phyloP scores from a whole-genome alignment of 1,140 invertebrate genomes.

The Drosophila suzukii region DNA sequence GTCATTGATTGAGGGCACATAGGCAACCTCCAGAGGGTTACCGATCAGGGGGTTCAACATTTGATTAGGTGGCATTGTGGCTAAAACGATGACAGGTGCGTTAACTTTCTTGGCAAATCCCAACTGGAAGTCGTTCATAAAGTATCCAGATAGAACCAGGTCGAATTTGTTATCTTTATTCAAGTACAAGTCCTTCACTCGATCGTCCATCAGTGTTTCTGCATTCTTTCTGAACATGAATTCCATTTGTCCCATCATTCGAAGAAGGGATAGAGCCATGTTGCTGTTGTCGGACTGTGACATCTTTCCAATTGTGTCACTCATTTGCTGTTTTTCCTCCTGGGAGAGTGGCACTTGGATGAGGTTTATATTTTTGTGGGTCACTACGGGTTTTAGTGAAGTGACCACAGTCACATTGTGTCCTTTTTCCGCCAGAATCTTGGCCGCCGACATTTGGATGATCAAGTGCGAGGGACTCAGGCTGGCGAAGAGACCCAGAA shows the following conservation, averaged over 20 bases:
- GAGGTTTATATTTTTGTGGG: background rate
- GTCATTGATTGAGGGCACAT: background rate
- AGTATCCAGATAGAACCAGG: background rate
- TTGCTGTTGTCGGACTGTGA: constrained; percentile 1
- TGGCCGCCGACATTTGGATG: constrained; percentile 13
- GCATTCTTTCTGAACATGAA: background rate
- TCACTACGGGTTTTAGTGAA: constrained; percentile 36
- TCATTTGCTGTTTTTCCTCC: constrained; percentile 7
- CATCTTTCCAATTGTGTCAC: background rate
- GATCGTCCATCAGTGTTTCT: background rate
- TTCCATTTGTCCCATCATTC: background rate
- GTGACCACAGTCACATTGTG: constrained; percentile 53
- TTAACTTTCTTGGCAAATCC: constrained; percentile 2
- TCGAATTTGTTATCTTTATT: constrained; percentile 1
- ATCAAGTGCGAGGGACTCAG: constrained; percentile 57
- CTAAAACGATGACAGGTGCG: background rate
- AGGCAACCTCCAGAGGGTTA: background rate
- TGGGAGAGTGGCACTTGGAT: background rate
- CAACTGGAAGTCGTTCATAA: constrained; percentile 3
- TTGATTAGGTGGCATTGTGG: background rate
- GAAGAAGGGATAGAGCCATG: background rate
- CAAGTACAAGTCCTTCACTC: background rate
- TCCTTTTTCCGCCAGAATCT: constrained; percentile 10
- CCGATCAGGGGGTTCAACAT: background rate
- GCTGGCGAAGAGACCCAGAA: background rate